Conservation (phyloP, 2,888 invertebrate genomes). For the Cancer borealis region DNA sequence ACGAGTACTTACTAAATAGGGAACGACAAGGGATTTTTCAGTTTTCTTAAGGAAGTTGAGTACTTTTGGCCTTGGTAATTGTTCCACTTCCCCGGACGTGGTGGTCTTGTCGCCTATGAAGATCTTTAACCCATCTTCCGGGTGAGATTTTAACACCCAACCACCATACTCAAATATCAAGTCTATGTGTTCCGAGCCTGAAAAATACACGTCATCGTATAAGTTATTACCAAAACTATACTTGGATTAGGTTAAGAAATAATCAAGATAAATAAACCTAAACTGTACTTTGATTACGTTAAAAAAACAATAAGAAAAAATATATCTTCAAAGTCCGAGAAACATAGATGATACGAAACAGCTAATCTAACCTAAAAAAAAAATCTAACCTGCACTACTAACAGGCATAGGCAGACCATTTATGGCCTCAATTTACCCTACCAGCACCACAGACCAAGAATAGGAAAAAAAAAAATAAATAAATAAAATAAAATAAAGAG, state of each 20-base stretch:
- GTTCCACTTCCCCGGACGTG: constrained; percentile 86
- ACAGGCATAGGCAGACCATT: too few relatives aligned
- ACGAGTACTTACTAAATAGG: constrained; percentile 85
- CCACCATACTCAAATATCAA: constrained; percentile 96
- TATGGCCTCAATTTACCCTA: too few relatives aligned
- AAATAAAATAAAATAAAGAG: too few relatives aligned
- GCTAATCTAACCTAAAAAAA: too few relatives aligned
- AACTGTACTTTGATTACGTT: background rate
- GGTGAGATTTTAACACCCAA: constrained; percentile 92
- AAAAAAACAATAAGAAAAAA: too few relatives aligned
- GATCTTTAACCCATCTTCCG: constrained; percentile 92
- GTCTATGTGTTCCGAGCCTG: constrained; percentile 88
- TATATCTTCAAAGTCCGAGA: too few relatives aligned
- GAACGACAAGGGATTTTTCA: constrained; percentile 90
- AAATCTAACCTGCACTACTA: too few relatives aligned
- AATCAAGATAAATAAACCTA: too few relatives aligned
- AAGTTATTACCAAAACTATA: background rate
- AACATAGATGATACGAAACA: too few relatives aligned
- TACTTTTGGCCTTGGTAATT: constrained; percentile 92
- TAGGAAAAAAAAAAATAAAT: too few relatives aligned
- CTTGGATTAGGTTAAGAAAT: background rate
- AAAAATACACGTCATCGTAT: background rate
- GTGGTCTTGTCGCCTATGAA: constrained; percentile 90
- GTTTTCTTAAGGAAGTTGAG: constrained; percentile 90
- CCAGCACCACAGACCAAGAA: too few relatives aligned